phyloP scores from a whole-genome alignment of 1,140 invertebrate species.

The Phthorimaea operculella region DNA sequence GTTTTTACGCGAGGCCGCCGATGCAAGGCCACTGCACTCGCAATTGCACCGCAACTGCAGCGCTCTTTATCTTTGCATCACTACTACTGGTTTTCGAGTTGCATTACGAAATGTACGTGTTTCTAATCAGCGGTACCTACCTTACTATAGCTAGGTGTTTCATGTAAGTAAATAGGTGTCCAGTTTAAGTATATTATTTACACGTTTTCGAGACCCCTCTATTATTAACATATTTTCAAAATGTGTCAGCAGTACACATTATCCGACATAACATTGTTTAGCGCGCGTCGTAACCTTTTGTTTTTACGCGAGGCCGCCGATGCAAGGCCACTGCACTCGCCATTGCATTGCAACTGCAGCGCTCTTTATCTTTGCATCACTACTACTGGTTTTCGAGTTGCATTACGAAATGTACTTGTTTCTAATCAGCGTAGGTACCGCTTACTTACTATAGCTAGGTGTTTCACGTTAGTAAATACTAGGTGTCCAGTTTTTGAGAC shows the following conservation, averaged over 20 bases:
- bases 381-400: slow-evolving; percentile 2
- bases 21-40: slow-evolving; percentile 25
- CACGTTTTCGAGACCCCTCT: too few species aligned
- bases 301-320: slow-evolving; percentile 13
- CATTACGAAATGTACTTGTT: too few species aligned
- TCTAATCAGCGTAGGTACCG: too few species aligned
- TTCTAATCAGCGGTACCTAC: too few species aligned
- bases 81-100: slow-evolving; percentile 7
- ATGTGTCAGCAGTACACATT: not conserved
- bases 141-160: too few species aligned
- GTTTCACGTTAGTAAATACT: too few species aligned
- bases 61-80: slow-evolving; percentile 12
- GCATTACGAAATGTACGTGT: too few species aligned
- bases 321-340: slow-evolving; percentile 25
- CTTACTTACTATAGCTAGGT: too few species aligned
- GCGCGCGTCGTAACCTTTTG: not conserved
- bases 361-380: slow-evolving; percentile 12
- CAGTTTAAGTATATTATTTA: too few species aligned
- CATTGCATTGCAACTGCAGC: slow-evolving; percentile 18
- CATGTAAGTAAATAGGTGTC: too few species aligned
- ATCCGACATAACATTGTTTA: not conserved
- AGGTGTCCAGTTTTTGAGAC: too few species aligned
- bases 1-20: slow-evolving; percentile 13
- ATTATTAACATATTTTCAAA: too few species aligned
- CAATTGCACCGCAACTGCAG: slow-evolving; percentile 19